phyloP scores from a whole-genome alignment of 2,797 vertebrate species.

The Numenius phaeopus region DNA sequence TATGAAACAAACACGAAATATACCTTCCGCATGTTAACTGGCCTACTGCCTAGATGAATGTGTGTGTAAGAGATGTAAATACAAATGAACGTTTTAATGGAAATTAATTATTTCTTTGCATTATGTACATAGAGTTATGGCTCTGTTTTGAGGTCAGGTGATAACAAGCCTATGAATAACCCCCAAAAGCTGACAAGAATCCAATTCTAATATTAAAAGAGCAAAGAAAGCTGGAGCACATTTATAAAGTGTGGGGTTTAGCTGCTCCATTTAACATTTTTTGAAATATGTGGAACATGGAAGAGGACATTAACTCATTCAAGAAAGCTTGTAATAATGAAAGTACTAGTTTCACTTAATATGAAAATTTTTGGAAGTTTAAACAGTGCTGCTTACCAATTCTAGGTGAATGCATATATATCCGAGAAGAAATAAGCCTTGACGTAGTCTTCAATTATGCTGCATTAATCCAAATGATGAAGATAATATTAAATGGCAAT shows the following conservation, averaged over 20 bases:
- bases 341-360: background rate
- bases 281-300: background rate
- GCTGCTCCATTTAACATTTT: background rate
- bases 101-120: background rate
- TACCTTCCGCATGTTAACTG: background rate
- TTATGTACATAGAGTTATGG: background rate
- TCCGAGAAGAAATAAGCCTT: background rate
- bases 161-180: background rate
- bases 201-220: background rate
- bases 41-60: background rate
- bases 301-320: background rate
- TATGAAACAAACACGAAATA: background rate
- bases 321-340: background rate
- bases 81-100: background rate
- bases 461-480: background rate
- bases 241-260: background rate
- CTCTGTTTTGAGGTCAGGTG: background rate
- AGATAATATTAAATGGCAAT: background rate
- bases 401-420: background rate
- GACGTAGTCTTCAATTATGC: background rate
- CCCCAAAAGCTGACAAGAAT: background rate
- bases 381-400: background rate
- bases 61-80: background rate
- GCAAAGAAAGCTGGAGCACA: background rate
- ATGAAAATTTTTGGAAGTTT: background rate